Base-by-base conservation (phyloP, 2,888 invertebrate genomes). In the Euphydryas editha region DNA sequence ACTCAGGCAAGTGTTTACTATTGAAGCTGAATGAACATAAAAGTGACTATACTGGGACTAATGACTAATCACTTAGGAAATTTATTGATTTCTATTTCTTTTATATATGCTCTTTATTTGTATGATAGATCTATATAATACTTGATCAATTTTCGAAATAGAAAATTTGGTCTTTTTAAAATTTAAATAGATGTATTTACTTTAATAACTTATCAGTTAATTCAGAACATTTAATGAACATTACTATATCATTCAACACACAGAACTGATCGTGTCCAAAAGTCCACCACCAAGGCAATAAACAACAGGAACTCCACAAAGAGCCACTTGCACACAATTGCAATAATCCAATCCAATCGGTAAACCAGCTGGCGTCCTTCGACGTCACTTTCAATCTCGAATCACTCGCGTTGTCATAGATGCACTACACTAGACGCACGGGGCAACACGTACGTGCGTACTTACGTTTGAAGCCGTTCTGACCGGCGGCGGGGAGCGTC, bases 401-500 rank as follows among this genome's bases (percentile, higher is more conserved):
- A 70, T 76, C 85, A 86, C 87, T 82, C 83, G 83, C 84, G 84
- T 71, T 73, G 65, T 70, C 51, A 73, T 67, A 74, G 75, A 76
- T 81, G 80, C 87, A 88, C 88, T 81, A 75, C 82, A 84, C 84
- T 79, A 75, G 75, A 73, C 80, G 77, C 74, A 80, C 76, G 80
- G 75, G 76, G 58, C 20, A 74, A 65, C 66, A 79, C 90, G 85
- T 87, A 85, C 87, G 89, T 77, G 84, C 82, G 78, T 86, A 97
- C 97, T 97, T 97, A 97, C 97, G 97, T 97, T 97, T 96, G 96
- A 96, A 97, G 97, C 97, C 97, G 97, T 97, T 97, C 97, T 98
- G 97, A 96, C 95, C 95, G 95, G 95, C 94, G 94, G 94, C 94
- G 94, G 94, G 94, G 94, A 93, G 93, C 92, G 87, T 87, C 87